Evolutionary conservation across 2,888 invertebrate genomes (phyloP).

Genomic region (Hemithea aestivaria): DNA sequence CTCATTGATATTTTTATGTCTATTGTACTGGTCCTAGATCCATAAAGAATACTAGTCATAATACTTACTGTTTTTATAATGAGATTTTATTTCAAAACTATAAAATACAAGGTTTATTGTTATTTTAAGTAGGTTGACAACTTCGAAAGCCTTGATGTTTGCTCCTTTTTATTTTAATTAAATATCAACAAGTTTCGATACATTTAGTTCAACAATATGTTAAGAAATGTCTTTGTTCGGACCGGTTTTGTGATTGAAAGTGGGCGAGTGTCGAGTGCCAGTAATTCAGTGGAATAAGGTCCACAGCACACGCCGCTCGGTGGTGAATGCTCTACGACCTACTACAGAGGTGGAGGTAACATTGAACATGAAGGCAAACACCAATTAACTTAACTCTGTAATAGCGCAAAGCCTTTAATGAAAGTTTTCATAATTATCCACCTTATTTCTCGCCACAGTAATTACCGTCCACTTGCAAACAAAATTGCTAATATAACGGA

Average conservation of each 20-base stretch:
- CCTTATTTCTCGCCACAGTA: slow-evolving; percentile 25
- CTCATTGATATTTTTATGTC: slow-evolving; percentile 60
- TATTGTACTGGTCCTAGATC: slow-evolving; percentile 27
- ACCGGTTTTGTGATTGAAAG: slow-evolving; percentile 64
- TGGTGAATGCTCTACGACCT: slow-evolving; percentile 40
- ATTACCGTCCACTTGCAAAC: slow-evolving; percentile 4
- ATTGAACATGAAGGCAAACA: slow-evolving; percentile 67
- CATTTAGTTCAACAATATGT: slow-evolving; percentile 27
- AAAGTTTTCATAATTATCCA: slow-evolving; percentile 31
- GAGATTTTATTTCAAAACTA: no score
- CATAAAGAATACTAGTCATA: no score
- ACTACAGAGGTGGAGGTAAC: slow-evolving; percentile 41
- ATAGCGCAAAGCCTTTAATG: slow-evolving; percentile 35
- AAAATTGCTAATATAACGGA: slow-evolving; percentile 1
- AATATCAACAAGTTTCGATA: slow-evolving; percentile 29
- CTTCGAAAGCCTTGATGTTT: slow-evolving; percentile 1
- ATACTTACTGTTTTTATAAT: no score
- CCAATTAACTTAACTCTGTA: slow-evolving; percentile 58
- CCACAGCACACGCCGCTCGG: slow-evolving; percentile 28
- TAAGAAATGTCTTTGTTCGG: slow-evolving; percentile 54
- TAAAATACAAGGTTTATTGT: no score
- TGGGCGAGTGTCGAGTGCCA: slow-evolving; percentile 68
- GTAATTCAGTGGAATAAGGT: slow-evolving; percentile 39
- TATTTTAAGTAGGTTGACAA: background rate
- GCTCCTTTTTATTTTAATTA: slow-evolving; percentile 17